Evolutionary conservation across 2,113 vertebrate species (phyloP).

Genomic region (Brachypodius melanocephalos): DNA sequence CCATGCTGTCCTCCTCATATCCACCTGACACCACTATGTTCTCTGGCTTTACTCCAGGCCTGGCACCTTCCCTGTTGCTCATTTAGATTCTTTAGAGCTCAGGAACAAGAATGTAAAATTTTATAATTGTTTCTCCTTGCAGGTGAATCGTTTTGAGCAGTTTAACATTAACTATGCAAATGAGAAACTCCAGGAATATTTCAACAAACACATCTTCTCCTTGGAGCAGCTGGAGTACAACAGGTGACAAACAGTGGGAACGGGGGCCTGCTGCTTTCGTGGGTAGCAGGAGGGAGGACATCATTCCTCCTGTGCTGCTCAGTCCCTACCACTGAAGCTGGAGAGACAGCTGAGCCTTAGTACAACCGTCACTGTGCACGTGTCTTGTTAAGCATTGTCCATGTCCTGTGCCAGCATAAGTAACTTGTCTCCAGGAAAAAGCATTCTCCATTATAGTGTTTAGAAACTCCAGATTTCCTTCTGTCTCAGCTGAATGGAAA

Average conservation of each 20-base stretch:
- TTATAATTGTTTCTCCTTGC: slow-evolving; percentile 16
- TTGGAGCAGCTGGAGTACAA: slow-evolving; percentile 93
- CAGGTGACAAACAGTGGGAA: slow-evolving; percentile 72
- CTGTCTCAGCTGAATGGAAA: background rate
- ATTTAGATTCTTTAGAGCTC: background rate
- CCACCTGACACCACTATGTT: background rate
- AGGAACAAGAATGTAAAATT: background rate
- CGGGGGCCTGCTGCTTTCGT: background rate
- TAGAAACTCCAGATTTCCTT: background rate
- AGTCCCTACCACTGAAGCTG: background rate
- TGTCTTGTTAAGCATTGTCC: background rate
- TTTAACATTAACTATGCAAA: slow-evolving; percentile 95
- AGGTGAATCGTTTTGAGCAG: slow-evolving; percentile 94
- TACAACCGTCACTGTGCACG: background rate
- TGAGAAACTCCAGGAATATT: slow-evolving; percentile 93
- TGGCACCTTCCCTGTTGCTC: background rate
- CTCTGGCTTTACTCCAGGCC: background rate
- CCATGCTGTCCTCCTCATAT: background rate
- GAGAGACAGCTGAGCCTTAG: background rate
- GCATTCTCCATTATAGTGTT: background rate
- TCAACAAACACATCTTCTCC: slow-evolving; percentile 95
- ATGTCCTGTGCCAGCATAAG: background rate
- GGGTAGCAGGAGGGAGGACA: background rate
- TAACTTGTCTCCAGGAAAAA: background rate
- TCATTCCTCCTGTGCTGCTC: background rate